Conservation (phyloP, 30 jellyfish, hydroid and myxozoan species). For the Chrysaora quinquecirrha region DNA sequence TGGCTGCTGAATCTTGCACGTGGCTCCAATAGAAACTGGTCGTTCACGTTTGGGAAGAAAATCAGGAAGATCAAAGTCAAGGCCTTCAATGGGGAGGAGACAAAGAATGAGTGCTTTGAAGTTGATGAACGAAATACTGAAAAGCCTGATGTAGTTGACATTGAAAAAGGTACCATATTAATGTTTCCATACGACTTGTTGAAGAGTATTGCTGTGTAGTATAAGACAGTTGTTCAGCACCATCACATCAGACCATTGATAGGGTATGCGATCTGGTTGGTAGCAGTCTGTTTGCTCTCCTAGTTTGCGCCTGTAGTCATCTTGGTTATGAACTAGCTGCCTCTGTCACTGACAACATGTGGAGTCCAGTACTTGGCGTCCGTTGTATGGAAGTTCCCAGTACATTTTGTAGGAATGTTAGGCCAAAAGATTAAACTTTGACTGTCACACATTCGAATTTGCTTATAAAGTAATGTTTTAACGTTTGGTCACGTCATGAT, state of each 20-base stretch:
- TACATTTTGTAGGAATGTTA: too few species aligned
- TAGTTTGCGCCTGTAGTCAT: neutral
- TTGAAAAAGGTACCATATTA: neutral
- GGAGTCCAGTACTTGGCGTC: too few species aligned
- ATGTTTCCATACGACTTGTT: neutral
- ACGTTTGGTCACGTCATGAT: too few species aligned
- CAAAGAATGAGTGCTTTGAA: neutral
- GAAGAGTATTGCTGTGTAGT: neutral
- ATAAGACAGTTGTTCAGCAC: neutral
- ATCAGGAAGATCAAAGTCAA: constrained; percentile 1
- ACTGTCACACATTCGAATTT: too few species aligned
- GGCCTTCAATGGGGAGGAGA: constrained; percentile 2
- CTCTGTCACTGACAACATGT: too few species aligned
- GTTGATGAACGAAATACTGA: neutral
- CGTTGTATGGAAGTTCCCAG: too few species aligned
- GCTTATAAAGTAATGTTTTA: too few species aligned
- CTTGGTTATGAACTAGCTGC: neutral
- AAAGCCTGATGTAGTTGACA: neutral
- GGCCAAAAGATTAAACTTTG: too few species aligned
- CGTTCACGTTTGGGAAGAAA: constrained; percentile 1
- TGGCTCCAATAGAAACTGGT: constrained; percentile 8
- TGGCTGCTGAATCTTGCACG: constrained; percentile 50
- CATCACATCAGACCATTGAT: too few species aligned
- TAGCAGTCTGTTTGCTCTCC: too few species aligned
- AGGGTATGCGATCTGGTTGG: too few species aligned